A percentile compares a stretch with the other conserved stretches of the same genome.
phyloP scores from a whole-genome alignment of 2,113 vertebrate species.

The Chlamydotis undulata region DNA sequence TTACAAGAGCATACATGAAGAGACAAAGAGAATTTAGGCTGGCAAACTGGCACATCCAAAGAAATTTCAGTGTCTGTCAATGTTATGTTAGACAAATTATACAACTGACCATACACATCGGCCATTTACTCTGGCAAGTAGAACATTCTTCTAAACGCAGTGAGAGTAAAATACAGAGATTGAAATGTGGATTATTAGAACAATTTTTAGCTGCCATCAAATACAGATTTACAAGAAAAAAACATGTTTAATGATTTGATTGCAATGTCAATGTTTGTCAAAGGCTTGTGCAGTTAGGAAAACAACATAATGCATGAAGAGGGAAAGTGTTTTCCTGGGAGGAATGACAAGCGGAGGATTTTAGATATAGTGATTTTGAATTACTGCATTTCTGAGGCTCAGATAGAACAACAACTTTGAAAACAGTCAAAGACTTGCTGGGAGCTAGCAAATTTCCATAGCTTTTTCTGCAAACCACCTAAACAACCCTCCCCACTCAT shows the following conservation, averaged over 20 bases:
- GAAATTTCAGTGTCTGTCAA: background rate
- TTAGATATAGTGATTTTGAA: background rate
- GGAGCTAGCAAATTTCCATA: background rate
- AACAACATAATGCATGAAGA: background rate
- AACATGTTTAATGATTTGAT: background rate
- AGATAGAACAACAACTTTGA: background rate
- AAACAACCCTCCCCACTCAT: background rate
- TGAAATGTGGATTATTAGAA: background rate
- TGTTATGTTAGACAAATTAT: background rate
- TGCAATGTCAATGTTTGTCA: background rate
- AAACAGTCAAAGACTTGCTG: background rate
- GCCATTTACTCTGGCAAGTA: background rate
- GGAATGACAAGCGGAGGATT: background rate
- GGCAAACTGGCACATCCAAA: background rate
- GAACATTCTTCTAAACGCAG: background rate
- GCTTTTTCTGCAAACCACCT: background rate
- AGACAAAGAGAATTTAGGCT: background rate
- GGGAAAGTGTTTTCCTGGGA: background rate
- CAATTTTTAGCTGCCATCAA: background rate
- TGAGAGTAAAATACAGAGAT: background rate
- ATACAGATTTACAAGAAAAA: background rate
- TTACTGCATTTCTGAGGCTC: background rate
- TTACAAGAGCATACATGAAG: background rate
- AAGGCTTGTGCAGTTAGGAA: background rate
- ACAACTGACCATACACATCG: background rate